These are phyloP conservation scores for Orthosia gothica DNA, from an alignment of 2,888 invertebrate species.

Conservation along the genomic window DNA sequence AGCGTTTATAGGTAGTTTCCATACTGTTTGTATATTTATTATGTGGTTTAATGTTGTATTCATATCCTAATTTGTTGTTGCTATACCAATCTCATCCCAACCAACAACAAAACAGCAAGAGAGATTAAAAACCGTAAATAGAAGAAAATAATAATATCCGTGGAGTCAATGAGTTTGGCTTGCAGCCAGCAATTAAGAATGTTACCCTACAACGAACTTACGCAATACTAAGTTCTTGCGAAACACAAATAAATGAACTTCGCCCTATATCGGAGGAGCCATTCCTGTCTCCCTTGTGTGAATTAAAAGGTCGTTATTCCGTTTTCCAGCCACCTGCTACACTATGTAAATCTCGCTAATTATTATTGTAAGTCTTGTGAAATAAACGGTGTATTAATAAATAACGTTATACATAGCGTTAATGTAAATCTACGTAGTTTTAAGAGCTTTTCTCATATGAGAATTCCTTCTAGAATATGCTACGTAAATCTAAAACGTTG, in stretches of 20 bases:
- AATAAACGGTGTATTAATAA: constrained; percentile 37
- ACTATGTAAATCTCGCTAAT: constrained; percentile 57
- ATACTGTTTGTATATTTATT: too few relatives aligned
- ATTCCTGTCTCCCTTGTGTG: constrained; percentile 46
- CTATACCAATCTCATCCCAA: neutral
- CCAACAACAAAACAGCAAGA: constrained; percentile 13
- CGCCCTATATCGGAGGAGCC: constrained; percentile 27
- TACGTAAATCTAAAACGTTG: neutral
- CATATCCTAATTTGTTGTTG: neutral
- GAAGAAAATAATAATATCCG: constrained; percentile 49
- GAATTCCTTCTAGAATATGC: neutral
- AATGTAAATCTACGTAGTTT: constrained; percentile 7
- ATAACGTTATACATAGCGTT: constrained; percentile 14
- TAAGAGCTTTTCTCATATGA: constrained; percentile 6
- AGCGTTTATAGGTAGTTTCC: too few relatives aligned
- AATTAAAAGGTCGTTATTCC: constrained; percentile 63
- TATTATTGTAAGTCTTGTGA: constrained; percentile 51
- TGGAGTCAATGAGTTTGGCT: constrained; percentile 63
- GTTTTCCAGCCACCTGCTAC: constrained; percentile 62
- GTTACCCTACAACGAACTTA: constrained; percentile 50
- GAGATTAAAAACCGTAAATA: constrained; percentile 56
- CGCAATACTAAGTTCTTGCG: constrained; percentile 45
- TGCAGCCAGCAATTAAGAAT: constrained; percentile 60
- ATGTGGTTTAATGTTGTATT: too few relatives aligned
- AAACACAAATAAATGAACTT: constrained; percentile 62